Evolutionary conservation across 2,888 invertebrate species (phyloP), one percentile per base, ranked within the genome.

Genomic region (Spialia ferax): DNA sequence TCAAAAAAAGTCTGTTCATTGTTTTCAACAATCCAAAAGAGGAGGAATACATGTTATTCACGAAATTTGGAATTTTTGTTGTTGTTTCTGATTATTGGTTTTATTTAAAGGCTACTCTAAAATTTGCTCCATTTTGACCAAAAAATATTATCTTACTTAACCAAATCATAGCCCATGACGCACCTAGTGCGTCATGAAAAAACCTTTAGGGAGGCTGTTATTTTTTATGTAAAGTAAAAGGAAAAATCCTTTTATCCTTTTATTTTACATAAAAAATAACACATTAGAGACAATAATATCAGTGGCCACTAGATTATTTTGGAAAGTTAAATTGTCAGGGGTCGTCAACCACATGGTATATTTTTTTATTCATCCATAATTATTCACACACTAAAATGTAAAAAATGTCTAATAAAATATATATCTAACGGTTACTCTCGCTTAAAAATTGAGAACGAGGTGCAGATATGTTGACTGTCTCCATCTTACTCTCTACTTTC

Each of bases 301-400:
- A 64, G 69, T 69, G 65, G 65, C 62, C 62, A 62, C 50, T 56
- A 65, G 54, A 69, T 69, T 69, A 64, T 69, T 65, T 66, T 65
- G 69, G 57, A 65, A 69, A 69, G 55, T 69, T 56, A 65, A 69
- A 69, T 69, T 57, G 50, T 69, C 69, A 69, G 69, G 65, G 62
- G 66, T 69, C 62, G 66, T 45, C 66, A 69, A 69, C 59, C 63
- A 69, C 35, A 57, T 32, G 55, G 56, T 56, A 54, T 56, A 64
- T 15, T 63, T 42, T 11, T 18, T 18, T 32, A 56, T 22, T 42
- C 10, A 56, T 32, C 29, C 55, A 26, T 29, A 32, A 29, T 42
- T 15, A 15, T 18, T 56, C 32, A 56, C 23, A 56, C 32, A 56
- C 29, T 56, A 56, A 29, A 42, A 42, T 42, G 7, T 42, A 42